A percentile compares a stretch with the other conserved stretches of the same genome.
Conservation (phyloP, 2,113 vertebrate species). For the Psittacus erithacus region DNA sequence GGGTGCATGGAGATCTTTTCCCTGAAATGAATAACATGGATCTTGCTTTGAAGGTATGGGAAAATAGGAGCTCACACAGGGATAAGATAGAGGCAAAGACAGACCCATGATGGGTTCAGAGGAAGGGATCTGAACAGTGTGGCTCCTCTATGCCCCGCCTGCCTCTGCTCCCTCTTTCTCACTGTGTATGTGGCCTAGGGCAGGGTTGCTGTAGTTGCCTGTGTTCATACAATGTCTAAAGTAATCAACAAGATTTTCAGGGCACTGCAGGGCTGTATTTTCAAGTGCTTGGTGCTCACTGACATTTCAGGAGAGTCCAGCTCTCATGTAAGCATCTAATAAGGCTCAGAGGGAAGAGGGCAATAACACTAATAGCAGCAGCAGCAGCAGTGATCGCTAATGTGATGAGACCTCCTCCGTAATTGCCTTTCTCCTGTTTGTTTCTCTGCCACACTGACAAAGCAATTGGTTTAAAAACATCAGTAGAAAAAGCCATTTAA, state of each 20-base stretch:
- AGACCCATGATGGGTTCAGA: neutral
- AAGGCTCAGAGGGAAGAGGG: conserved; percentile 11
- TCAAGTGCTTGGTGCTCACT: neutral
- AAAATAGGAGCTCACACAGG: accelerated
- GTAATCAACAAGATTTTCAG: neutral
- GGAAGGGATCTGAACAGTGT: neutral
- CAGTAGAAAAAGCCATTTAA: neutral
- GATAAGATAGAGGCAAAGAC: neutral
- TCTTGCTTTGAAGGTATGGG: neutral
- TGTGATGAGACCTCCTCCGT: neutral
- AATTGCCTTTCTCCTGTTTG: neutral
- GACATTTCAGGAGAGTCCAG: neutral
- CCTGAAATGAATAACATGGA: neutral
- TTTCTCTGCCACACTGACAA: neutral
- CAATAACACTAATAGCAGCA: neutral
- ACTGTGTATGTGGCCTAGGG: accelerated
- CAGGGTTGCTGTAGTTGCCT: neutral
- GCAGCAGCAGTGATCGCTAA: neutral
- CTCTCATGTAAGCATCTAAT: neutral
- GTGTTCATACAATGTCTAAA: neutral
- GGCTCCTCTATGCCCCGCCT: neutral
- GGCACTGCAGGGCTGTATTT: neutral
- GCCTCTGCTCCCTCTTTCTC: neutral
- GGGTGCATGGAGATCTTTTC: neutral
- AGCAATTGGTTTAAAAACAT: neutral